Percentiles rank a stretch among this genome's conserved stretches.
phyloP scores from a whole-genome alignment of 2,888 invertebrate genomes.

The Resseliella maxima region DNA sequence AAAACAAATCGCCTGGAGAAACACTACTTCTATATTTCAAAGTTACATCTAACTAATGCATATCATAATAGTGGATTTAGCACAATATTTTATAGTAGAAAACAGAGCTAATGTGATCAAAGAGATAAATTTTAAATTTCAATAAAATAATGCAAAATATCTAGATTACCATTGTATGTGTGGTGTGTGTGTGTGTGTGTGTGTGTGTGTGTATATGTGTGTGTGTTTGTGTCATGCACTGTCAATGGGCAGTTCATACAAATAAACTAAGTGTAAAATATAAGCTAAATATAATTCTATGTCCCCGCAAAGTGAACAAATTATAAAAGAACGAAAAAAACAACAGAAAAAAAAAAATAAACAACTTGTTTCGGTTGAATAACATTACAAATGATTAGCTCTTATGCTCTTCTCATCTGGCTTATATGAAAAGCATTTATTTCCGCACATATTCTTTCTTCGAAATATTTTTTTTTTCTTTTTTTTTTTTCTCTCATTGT shows the following conservation, averaged over 20 bases:
- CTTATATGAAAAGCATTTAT: background rate
- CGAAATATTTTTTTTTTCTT: background rate
- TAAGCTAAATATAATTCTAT: slow-evolving; percentile 30
- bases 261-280: background rate
- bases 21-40: background rate
- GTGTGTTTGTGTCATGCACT: background rate
- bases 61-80: slow-evolving; percentile 12
- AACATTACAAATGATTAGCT: background rate
- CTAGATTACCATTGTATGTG: background rate
- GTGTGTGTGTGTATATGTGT: too few species aligned
- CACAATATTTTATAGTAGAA: slow-evolving; percentile 3
- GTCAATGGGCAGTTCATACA: background rate
- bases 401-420: background rate
- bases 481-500: background rate
- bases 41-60: slow-evolving; percentile 6
- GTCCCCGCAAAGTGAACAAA: background rate
- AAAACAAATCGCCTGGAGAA: background rate
- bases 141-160: background rate
- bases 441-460: too few species aligned
- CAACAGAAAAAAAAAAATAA: background rate
- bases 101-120: background rate
- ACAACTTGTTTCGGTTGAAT: background rate
- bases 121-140: background rate
- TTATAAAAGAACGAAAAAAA: background rate
- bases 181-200: too few species aligned